These are phyloP conservation scores for Alectura lathami DNA, from an alignment of 2,113 vertebrate species.

Conservation along the genomic window DNA sequence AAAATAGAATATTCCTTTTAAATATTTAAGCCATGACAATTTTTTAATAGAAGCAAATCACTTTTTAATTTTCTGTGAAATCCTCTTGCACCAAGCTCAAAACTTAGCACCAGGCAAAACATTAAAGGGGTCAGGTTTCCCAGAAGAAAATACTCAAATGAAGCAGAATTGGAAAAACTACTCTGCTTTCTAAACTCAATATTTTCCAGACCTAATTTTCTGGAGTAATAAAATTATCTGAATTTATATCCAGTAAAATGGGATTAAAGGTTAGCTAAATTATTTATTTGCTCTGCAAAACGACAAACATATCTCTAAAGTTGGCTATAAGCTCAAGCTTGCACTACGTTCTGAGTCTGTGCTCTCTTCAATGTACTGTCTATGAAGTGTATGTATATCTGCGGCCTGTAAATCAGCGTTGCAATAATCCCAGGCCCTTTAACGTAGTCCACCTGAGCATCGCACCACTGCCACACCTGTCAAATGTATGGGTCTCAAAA, in stretches of 20 bases:
- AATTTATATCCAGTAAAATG: slow-evolving; percentile 22
- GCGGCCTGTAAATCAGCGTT: background rate
- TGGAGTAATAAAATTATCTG: background rate
- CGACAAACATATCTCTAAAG: background rate
- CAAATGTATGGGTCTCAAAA: background rate
- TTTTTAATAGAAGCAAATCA: background rate
- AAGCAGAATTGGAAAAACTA: background rate
- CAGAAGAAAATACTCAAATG: background rate
- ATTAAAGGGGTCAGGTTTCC: background rate
- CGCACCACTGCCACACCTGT: background rate
- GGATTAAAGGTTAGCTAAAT: slow-evolving; percentile 48
- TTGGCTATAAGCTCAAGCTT: background rate
- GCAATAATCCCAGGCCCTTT: background rate
- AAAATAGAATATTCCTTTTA: slow-evolving; percentile 11
- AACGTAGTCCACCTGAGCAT: background rate
- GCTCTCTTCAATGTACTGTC: background rate
- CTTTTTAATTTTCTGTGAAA: background rate
- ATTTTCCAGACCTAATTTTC: background rate
- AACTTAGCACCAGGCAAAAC: background rate
- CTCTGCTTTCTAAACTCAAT: background rate
- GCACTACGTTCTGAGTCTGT: background rate
- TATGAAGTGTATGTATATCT: background rate
- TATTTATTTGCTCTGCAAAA: background rate
- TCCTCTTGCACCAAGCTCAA: background rate
- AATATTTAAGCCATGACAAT: background rate